Percentiles rank a stretch among this genome's conserved stretches.
These are phyloP conservation scores for Hyperoplus lanceolatus DNA, from an alignment of 2,797 vertebrate genomes.

Conservation along the genomic window DNA sequence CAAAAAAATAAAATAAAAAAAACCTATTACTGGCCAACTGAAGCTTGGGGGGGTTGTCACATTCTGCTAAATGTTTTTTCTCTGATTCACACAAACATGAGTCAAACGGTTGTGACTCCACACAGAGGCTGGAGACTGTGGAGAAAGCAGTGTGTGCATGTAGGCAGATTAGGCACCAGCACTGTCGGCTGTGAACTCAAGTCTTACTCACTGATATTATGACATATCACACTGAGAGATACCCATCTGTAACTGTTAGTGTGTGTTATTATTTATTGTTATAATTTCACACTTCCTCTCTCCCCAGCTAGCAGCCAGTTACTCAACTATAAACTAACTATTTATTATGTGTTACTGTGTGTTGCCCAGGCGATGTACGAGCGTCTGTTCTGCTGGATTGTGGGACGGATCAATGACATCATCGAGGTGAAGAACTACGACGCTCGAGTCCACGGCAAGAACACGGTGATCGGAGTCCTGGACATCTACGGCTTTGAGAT, in stretches of 20 bases:
- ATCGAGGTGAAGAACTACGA: conserved; percentile 96
- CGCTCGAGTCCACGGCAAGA: conserved; percentile 93
- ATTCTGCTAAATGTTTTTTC: conserved; percentile 26
- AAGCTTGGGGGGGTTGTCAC: conserved; percentile 10
- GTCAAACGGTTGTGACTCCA: conserved; percentile 62
- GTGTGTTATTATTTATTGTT: not conserved
- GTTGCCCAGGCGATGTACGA: conserved; percentile 94
- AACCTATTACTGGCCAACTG: not conserved
- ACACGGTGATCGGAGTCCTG: conserved; percentile 97
- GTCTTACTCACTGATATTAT: conserved; percentile 54
- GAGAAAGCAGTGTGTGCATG: conserved; percentile 24
- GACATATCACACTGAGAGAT: conserved; percentile 37
- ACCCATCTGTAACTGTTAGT: conserved; percentile 13
- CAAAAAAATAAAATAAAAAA: not conserved
- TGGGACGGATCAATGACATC: conserved; percentile 93
- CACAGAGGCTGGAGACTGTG: conserved; percentile 36
- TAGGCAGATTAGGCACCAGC: conserved; percentile 27
- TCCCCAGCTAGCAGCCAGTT: not conserved
- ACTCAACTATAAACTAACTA: not conserved
- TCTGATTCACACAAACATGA: conserved; percentile 45
- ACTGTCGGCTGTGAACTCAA: conserved; percentile 25
- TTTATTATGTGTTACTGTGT: not conserved
- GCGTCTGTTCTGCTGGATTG: conserved; percentile 98
- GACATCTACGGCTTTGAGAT: conserved; percentile 99
- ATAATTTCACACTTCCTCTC: too few species aligned